These are phyloP conservation scores for Syngnathus rostellatus DNA, from an alignment of 2,797 vertebrate species.

Conservation along the genomic window DNA sequence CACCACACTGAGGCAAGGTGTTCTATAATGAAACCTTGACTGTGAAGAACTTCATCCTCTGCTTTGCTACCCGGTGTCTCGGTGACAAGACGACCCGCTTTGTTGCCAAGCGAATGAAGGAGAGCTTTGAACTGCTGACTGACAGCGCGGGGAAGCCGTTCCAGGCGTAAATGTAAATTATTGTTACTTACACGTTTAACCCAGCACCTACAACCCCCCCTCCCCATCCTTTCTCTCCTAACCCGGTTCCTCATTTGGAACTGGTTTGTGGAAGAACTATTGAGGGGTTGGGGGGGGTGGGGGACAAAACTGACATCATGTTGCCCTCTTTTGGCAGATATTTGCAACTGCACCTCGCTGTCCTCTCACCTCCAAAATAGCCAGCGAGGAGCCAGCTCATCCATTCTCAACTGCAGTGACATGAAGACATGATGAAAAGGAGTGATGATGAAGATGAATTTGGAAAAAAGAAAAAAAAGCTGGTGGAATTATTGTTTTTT, in stretches of 20 bases:
- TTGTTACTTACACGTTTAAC: conserved; percentile 72
- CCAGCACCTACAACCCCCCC: conserved; percentile 45
- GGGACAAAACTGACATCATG: conserved; percentile 69
- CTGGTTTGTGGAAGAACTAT: conserved; percentile 13
- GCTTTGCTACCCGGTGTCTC: conserved; percentile 38
- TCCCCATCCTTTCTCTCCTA: conserved; percentile 10
- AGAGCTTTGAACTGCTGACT: conserved; percentile 59
- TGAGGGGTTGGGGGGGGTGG: conserved; percentile 9
- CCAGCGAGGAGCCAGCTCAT: neutral
- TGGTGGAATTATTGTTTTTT: neutral
- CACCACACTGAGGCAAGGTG: conserved; percentile 38
- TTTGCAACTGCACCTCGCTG: conserved; percentile 56
- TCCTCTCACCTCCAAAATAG: conserved; percentile 19
- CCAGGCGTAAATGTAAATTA: conserved; percentile 67
- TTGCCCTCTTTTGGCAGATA: conserved; percentile 77
- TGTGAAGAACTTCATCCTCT: conserved; percentile 63
- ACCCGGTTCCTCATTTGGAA: conserved; percentile 18
- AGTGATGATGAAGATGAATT: neutral
- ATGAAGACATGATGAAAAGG: neutral
- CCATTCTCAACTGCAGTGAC: neutral
- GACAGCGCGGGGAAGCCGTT: conserved; percentile 54
- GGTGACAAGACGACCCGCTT: conserved; percentile 58
- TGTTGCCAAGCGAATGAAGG: conserved; percentile 56
- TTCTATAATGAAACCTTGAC: conserved; percentile 59
- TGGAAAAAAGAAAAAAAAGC: neutral